phyloP scores from a whole-genome alignment of 2,113 vertebrate genomes.

The Ariopsis seemanni region DNA sequence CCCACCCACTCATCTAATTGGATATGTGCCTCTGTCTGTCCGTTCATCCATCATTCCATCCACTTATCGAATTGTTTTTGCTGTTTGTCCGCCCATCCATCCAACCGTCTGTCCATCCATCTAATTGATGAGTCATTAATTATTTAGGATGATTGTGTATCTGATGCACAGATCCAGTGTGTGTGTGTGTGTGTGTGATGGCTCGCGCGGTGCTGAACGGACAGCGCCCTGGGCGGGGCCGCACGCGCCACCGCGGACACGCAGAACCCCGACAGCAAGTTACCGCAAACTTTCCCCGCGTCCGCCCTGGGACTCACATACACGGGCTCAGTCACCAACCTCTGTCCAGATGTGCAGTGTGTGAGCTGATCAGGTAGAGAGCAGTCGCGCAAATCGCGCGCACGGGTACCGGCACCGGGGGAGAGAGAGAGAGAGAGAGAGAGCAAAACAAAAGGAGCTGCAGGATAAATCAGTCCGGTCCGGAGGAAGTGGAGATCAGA shows the following conservation, averaged over 20 bases:
- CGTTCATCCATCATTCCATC: too few species aligned
- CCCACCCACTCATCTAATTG: too few species aligned
- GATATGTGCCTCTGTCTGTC: too few species aligned
- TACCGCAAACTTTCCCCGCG: constrained; percentile 11
- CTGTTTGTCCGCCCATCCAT: too few species aligned
- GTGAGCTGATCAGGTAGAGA: neutral
- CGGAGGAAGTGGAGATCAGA: constrained; percentile 1
- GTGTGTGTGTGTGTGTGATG: neutral
- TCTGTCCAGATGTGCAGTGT: neutral
- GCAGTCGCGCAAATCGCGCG: neutral
- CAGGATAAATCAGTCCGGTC: constrained; percentile 10
- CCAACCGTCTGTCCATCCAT: too few species aligned
- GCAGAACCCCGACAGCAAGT: neutral
- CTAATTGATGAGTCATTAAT: too few species aligned
- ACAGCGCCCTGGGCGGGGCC: constrained; percentile 73
- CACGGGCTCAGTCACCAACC: too few species aligned
- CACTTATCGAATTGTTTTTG: too few species aligned
- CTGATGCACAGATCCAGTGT: neutral
- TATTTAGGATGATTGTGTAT: too few species aligned
- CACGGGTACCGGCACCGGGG: neutral
- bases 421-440: neutral
- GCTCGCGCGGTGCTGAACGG: constrained; percentile 69
- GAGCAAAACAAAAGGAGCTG: constrained; percentile 20
- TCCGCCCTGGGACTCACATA: too few species aligned
- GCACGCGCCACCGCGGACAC: constrained; percentile 5